Base-by-base conservation (phyloP, 2,797 vertebrate species). In the Sebastes aleutianus region DNA sequence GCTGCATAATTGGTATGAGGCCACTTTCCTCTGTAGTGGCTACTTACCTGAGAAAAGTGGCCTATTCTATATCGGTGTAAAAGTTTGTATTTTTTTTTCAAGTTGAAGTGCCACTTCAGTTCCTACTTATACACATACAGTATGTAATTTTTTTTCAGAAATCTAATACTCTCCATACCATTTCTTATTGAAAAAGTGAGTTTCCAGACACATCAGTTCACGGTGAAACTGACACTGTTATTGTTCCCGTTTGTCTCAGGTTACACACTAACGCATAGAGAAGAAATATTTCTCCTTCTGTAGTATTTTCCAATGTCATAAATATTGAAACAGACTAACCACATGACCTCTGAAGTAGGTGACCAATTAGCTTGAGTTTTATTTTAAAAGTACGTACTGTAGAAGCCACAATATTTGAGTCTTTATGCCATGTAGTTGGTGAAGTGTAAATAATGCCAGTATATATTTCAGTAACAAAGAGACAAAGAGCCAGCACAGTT, bases 21-120 rank as follows among this genome's bases (percentile, higher is more conserved):
- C 13, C 14, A 76, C 29, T 73, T 78, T 85, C 70, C 47, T 83
- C 39, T 74, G 18, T 9, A 70, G 72, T 70, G n/a, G 31, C 73
- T 26, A 43, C 62, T 82, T 82, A 66, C 32, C 7, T 26, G 56
- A 47, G 39, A 76, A 77, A 82, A 71, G 56, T 72, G 24, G 56
- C 57, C 72, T 50, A 43, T 76, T 56, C 65, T 14, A 47, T 18
- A 39, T 29, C 58, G 11, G 26, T 26, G 4, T 39, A 36, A 13
- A 27, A 12, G 31, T 73, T 66, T 43, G 31, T 47, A 16, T 27
- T 64, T 62, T 79, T 62, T 79, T 64, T 75, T 31, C 11, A 24
- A 24, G 9, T 36, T 26, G 24, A 78, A 78, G 68, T 26, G 43
- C 4, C 20, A 12, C 39, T 80, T 64, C 6, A 53, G 8, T 31